Conservation (phyloP, 2,797 vertebrate genomes). For the Cirrhinus mrigala region DNA sequence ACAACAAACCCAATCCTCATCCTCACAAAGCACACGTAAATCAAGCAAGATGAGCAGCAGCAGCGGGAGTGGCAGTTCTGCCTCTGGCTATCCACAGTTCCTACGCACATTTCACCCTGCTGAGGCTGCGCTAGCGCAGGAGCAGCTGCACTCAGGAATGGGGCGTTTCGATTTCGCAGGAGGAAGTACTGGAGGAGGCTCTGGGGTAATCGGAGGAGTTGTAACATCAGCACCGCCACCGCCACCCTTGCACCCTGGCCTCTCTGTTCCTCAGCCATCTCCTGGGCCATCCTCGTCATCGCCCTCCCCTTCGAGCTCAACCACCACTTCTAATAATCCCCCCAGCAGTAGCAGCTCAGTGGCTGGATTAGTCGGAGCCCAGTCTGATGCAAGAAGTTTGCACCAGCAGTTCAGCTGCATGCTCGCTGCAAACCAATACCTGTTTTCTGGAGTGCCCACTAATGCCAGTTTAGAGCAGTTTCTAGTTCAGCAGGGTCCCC, state of each 20-base stretch:
- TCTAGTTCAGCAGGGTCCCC: conserved; percentile 82
- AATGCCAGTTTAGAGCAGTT: conserved; percentile 86
- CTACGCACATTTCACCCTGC: conserved; percentile 83
- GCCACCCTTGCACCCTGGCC: conserved; percentile 81
- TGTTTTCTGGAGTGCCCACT: conserved; percentile 82
- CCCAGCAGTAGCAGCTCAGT: conserved; percentile 79
- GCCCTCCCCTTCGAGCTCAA: conserved; percentile 78
- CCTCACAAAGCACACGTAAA: conserved; percentile 82
- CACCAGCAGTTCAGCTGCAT: conserved; percentile 88
- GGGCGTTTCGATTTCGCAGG: conserved; percentile 82
- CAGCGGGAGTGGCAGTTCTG: conserved; percentile 69
- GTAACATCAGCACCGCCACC: conserved; percentile 79
- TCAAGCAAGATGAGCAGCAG: conserved; percentile 80
- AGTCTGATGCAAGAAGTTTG: conserved; percentile 83
- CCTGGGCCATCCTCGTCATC: conserved; percentile 78
- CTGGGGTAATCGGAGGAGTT: conserved; percentile 78
- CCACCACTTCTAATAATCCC: conserved; percentile 76
- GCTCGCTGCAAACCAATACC: conserved; percentile 86
- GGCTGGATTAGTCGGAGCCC: conserved; percentile 76
- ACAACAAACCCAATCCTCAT: conserved; percentile 81
- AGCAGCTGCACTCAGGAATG: conserved; percentile 84
- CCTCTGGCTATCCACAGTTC: conserved; percentile 83
- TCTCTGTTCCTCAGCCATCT: conserved; percentile 81
- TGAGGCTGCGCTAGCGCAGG: conserved; percentile 82
- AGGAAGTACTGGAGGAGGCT: conserved; percentile 68